Evolutionary conservation across 1,140 invertebrate species (phyloP), one percentile per base, ranked within the genome.

Genomic region (Bombus impatiens): DNA sequence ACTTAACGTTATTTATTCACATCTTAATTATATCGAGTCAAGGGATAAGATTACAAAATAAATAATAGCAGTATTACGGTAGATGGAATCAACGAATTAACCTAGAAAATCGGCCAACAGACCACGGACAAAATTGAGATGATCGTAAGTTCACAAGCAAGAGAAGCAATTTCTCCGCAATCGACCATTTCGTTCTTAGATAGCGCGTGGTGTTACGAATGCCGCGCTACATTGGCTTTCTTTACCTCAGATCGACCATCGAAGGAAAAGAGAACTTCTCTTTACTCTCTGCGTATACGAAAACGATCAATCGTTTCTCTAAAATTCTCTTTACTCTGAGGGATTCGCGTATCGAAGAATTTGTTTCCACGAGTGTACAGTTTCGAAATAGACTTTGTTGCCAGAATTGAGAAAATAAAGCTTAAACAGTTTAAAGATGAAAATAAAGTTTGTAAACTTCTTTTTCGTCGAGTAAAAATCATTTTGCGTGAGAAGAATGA

Each of bases 181-280:
- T 86, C 59, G 57, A 78, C 62, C 62, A 59, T 86, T 83, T 86
- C 78, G 22, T 82, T 70, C n/a, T 75, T 70, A 2, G n/a, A 40
- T 78, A n/a, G n/a, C 47, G 32, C 62, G 25, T 65, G n/a, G 28
- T 37, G 28, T 3, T 62, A 35, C 42, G 10, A 75, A 57, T 35
- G 53, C 53, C 53, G 35, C 74, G 59, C 32, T 67, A 37, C 81
- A 83, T 78, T 78, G 59, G 57, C 71, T 75, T 15, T 57, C 44
- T 68, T 65, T 72, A 65, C 72, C 25, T 67, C 42, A 62, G 37
- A 44, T 44, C 28, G n/a, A 62, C 35, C 57, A 79, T 47, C 53
- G 28, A 76, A 57, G 28, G 28, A 62, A n/a, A 28, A 2, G 28
- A 72, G 57, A 83, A 86, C 88, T 86, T 59, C 59, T 62, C 82